These are phyloP conservation scores for Brenthis ino DNA, from an alignment of 2,888 invertebrate species.

Conservation along the genomic window DNA sequence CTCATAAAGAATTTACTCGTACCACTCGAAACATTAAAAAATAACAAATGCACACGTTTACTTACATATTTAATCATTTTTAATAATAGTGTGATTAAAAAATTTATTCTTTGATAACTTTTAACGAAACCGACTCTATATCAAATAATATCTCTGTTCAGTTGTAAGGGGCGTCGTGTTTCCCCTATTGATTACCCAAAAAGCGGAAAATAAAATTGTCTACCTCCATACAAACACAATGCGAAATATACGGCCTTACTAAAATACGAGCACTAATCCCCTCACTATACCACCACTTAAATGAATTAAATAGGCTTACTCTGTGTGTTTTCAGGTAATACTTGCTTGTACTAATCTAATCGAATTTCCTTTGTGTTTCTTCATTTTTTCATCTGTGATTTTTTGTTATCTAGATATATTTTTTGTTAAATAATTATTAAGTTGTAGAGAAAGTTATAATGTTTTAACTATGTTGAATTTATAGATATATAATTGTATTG, in stretches of 20 bases:
- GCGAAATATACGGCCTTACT: constrained; percentile 42
- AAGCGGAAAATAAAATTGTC: constrained; percentile 81
- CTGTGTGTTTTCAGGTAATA: constrained; percentile 16
- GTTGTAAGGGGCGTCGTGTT: constrained; percentile 70
- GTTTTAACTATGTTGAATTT: too few species aligned
- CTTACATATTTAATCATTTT: neutral
- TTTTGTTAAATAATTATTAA: constrained; percentile 40
- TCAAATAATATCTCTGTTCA: constrained; percentile 41
- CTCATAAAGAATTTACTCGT: too few species aligned
- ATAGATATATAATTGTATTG: too few species aligned
- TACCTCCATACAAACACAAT: constrained; percentile 65
- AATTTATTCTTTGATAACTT: neutral
- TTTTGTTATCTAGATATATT: neutral
- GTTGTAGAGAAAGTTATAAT: too few species aligned
- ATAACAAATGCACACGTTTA: too few species aligned
- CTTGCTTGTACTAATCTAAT: constrained; percentile 13
- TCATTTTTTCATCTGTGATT: neutral
- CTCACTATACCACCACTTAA: constrained; percentile 55
- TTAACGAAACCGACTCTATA: constrained; percentile 48
- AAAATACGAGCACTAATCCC: constrained; percentile 34
- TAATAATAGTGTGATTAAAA: neutral
- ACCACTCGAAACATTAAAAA: too few species aligned
- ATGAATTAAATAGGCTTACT: constrained; percentile 55
- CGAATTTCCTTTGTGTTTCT: constrained; percentile 3
- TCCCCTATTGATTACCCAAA: constrained; percentile 82